Percentiles rank a stretch among this genome's conserved stretches.
Conservation (phyloP, 1,140 invertebrate genomes). For the Pseudomyrmex flavicornis region DNA sequence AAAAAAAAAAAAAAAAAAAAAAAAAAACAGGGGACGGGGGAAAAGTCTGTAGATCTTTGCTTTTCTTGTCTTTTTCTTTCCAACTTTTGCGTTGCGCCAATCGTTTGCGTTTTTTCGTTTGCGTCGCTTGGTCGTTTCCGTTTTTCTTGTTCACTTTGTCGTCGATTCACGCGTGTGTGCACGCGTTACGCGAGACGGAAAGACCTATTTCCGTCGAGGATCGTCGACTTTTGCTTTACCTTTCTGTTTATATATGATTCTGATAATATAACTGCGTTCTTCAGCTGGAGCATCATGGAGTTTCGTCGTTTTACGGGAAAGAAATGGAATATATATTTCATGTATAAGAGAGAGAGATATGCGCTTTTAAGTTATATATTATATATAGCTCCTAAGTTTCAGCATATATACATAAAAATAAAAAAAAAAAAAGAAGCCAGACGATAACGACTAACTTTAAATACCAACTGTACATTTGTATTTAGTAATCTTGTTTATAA, state of each 20-base stretch:
- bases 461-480: constrained; percentile 85
- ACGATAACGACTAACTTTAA: constrained; percentile 83
- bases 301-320: constrained; percentile 62
- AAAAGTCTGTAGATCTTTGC: background rate
- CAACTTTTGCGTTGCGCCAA: constrained; percentile 25
- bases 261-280: constrained; percentile 14
- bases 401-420: constrained; percentile 76
- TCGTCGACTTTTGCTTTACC: constrained; percentile 29
- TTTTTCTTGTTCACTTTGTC: constrained; percentile 23
- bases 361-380: constrained; percentile 52
- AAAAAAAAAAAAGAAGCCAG: constrained; percentile 77
- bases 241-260: constrained; percentile 27
- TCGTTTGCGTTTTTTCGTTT: constrained; percentile 69
- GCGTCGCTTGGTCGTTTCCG: constrained; percentile 52
- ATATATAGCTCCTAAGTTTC: constrained; percentile 82
- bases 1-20: background rate
- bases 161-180: background rate
- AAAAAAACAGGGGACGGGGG: too few relatives aligned
- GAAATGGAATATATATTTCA: constrained; percentile 32
- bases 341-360: background rate
- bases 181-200: background rate
- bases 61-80: background rate
- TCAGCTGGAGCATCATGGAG: constrained; percentile 36
- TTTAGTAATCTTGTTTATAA: constrained; percentile 86
- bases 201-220: constrained; percentile 14